Evolutionary conservation across 2,888 invertebrate species (phyloP).

Genomic region (Caenorhabditis auriculariae): DNA sequence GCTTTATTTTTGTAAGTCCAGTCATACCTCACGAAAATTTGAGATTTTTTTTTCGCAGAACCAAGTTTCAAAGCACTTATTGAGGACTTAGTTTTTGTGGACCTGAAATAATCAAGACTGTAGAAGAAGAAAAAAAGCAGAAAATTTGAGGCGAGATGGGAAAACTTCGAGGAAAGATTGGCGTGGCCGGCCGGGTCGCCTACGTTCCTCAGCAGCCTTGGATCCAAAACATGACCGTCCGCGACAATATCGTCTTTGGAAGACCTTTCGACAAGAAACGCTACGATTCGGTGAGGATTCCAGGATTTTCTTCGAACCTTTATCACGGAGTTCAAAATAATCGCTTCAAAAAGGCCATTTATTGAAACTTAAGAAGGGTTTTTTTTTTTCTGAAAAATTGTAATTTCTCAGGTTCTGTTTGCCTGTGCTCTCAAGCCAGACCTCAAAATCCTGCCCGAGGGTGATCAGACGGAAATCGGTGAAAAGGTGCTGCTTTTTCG

Average conservation of each 20-base stretch:
- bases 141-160: conserved; percentile 45
- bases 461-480: conserved; percentile 95
- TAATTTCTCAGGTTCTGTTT: conserved; percentile 73
- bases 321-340: not conserved
- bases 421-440: conserved; percentile 89
- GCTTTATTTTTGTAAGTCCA: too few relatives aligned
- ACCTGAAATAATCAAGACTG: not conserved
- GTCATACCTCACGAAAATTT: too few relatives aligned
- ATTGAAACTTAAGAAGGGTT: not conserved
- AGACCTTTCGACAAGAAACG: conserved; percentile 38
- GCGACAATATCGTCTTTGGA: conserved; percentile 85
- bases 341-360: not conserved
- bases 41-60: too few relatives aligned
- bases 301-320: not conserved
- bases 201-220: conserved; percentile 89
- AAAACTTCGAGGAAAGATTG: conserved; percentile 50
- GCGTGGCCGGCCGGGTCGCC: conserved; percentile 70
- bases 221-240: conserved; percentile 68
- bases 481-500: conserved; percentile 74
- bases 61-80: too few relatives aligned
- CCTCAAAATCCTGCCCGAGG: conserved; percentile 84
- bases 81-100: not conserved
- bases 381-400: not conserved
- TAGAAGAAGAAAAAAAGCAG: not conserved
- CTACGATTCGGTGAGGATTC: conserved; percentile 42